Evolutionary conservation across 1,140 invertebrate genomes (phyloP), one percentile per base, ranked within the genome.

Genomic region (Charaxes varanes): DNA sequence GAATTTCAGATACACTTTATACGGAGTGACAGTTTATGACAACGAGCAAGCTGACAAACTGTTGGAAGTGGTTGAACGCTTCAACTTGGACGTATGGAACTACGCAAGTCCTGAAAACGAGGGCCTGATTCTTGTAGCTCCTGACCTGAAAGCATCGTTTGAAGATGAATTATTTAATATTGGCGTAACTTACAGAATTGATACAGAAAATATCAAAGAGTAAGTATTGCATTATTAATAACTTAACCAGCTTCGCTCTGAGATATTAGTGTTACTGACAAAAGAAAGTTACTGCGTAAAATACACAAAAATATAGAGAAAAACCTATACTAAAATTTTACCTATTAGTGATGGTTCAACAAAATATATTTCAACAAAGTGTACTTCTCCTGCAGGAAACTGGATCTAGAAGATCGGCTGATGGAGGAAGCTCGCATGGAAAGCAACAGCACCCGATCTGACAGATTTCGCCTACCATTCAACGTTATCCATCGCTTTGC

Each of bases 201-300:
- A 43, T n/a, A 37, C 23, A 6, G 23, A 44, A 19, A 52, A 61
- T 28, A 53, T 61, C 26, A 61, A 49, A 30, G 37, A 53, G 58
- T 61, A 45, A 61, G 49, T 48, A 31, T 32, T 19, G 32, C 18
- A 11, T 38, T 27, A 22, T 10, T 23, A 35, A 3, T 27, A 19
- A 14, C n/a, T n/a, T n/a, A n/a, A n/a, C n/a, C n/a, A n/a, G n/a
- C n/a, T n/a, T n/a, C n/a, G n/a, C n/a, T n/a, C n/a, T n/a, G n/a
- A n/a, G n/a, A n/a, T n/a, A n/a, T n/a, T n/a, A n/a, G n/a, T n/a
- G n/a, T n/a, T n/a, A n/a, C n/a, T n/a, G n/a, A n/a, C n/a, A n/a
- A n/a, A n/a, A n/a, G n/a, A n/a, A n/a, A n/a, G n/a, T 8, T n/a
- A 26, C 12, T n/a, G 28, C 16, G 6, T 16, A 2, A 15, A 31